Evolutionary conservation across 2,113 vertebrate genomes (phyloP).

Genomic region (Bufo bufo): DNA sequence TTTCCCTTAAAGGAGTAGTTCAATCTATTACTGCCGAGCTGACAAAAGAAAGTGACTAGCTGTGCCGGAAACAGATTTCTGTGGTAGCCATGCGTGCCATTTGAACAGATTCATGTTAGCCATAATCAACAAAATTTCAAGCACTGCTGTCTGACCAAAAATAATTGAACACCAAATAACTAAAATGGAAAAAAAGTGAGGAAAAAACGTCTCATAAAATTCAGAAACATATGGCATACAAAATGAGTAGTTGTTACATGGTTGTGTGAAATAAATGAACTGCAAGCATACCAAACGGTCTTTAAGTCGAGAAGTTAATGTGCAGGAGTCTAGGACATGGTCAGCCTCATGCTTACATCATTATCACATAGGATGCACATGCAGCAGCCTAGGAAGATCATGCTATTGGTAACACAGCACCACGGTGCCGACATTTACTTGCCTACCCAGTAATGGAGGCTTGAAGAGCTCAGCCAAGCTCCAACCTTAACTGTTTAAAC

Average conservation of each 20-base stretch:
- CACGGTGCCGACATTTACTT: conserved; percentile 81
- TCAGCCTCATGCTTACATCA: conserved; percentile 74
- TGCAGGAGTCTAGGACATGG: conserved; percentile 61
- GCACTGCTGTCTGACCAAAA: neutral
- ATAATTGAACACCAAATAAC: neutral
- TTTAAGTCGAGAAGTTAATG: conserved; percentile 62
- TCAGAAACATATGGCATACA: conserved; percentile 63
- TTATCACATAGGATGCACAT: conserved; percentile 70
- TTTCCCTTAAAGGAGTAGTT: neutral
- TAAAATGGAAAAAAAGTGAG: neutral
- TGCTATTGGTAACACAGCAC: conserved; percentile 74
- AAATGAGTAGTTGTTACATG: conserved; percentile 55
- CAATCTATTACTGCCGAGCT: no score
- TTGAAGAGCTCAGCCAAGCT: conserved; percentile 83
- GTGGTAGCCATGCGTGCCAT: neutral
- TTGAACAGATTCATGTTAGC: neutral
- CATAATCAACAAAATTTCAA: neutral
- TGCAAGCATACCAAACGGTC: neutral
- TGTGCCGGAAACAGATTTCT: neutral
- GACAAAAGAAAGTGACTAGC: no score
- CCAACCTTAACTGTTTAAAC: conserved; percentile 88
- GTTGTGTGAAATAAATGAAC: neutral
- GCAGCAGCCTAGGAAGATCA: conserved; percentile 72
- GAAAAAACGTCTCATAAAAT: conserved; percentile 42
- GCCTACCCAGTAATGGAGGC: conserved; percentile 78